Base-by-base conservation (phyloP, 2,797 vertebrate genomes). In the Acridotheres tristis region DNA sequence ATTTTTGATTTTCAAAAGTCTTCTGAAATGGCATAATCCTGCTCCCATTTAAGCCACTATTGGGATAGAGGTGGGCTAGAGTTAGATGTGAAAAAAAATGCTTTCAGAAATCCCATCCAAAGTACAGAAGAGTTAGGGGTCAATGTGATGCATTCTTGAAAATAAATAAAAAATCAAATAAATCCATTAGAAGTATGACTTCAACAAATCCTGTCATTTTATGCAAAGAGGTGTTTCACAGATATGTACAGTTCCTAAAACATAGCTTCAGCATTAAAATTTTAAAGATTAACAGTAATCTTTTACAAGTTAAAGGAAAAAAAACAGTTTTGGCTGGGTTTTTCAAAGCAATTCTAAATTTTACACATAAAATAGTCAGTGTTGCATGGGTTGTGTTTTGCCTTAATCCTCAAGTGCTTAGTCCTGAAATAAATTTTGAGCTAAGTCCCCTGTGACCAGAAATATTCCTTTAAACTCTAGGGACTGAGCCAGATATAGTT, bases 391-490 rank as follows among this genome's bases (percentile, higher is more conserved):
- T 79, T 95, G 82, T 93, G 87, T 93, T 95, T 94, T 93, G 75
- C 43, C 62, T 91, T 96, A 93, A 92, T 95, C 84, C 75, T 87
- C 47, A 32, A 80, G 50, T 89, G 45, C 57, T 67, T 94, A 94
- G 90, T 95, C 65, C 86, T 92, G 92, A 80, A 90, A 93, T 96
- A 96, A 71, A 92, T 93, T 92, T 90, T 80, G 54, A 89, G 36
- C 65, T 83, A 72, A 90, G 78, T 94, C 92, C 66, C 50, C 58
- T 93, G 78, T 53, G 81, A 88, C 81, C 84, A 92, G 86, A 97
- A 96, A 85, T 90, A 93, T 89, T 95, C 89, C 78, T 93, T 94
- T 93, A 96, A 95, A 90, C 86, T 93, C 88, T 34, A 95, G 93
- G 72, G 92, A 94, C 81, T 88, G 71, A 90, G 65, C 53, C 81